A percentile compares a stretch with the other conserved stretches of the same genome.
Evolutionary conservation across 2,888 invertebrate species (phyloP).

Genomic region (Phlogophora meticulosa): DNA sequence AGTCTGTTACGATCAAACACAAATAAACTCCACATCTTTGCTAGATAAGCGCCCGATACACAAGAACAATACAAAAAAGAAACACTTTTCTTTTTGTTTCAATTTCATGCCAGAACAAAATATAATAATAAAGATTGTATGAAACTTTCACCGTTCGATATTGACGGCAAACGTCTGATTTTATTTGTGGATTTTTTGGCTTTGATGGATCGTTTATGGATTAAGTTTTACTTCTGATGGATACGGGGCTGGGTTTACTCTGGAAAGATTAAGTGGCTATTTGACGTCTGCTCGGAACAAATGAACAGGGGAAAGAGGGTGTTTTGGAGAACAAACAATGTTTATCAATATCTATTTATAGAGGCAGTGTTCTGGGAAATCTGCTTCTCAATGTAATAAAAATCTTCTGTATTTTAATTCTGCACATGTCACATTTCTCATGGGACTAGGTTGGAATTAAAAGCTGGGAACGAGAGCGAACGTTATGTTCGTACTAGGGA

Average conservation of each 20-base stretch:
- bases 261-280: conserved; percentile 61
- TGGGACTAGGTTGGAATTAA: conserved; percentile 24
- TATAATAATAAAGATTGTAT: conserved; percentile 33
- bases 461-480: conserved; percentile 26
- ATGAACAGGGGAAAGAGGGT: conserved; percentile 12
- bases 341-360: conserved; percentile 4
- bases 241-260: conserved; percentile 63
- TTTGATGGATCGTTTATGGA: conserved; percentile 71
- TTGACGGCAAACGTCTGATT: conserved; percentile 59
- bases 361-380: conserved; percentile 33
- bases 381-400: conserved; percentile 4
- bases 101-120: conserved; percentile 44
- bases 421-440: conserved; percentile 30
- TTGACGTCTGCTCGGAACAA: conserved; percentile 57
- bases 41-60: conserved; percentile 11
- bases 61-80: conserved; percentile 35
- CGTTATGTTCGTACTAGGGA: neutral
- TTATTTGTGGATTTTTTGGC: conserved; percentile 60
- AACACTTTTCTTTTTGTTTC: conserved; percentile 31
- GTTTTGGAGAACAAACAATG: conserved; percentile 31
- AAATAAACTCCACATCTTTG: neutral
- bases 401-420: conserved; percentile 12
- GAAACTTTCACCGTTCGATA: conserved; percentile 41
- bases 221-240: conserved; percentile 64
- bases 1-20: neutral